Percentiles rank a stretch among this genome's conserved stretches.
Conservation (phyloP, 2,888 invertebrate genomes). For the Aspidapion aeneum region DNA sequence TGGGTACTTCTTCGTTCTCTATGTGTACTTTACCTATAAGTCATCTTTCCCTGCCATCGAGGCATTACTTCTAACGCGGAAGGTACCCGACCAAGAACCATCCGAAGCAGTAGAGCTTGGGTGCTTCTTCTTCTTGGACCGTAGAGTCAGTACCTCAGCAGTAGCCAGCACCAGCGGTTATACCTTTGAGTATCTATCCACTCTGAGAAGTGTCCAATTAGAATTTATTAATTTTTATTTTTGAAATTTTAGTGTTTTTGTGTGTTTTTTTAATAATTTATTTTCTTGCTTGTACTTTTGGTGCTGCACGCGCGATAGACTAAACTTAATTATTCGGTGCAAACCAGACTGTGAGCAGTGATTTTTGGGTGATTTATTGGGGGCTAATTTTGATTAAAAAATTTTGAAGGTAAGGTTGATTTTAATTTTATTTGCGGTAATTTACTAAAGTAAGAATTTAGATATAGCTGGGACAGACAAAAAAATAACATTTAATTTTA, state of each 20-base stretch:
- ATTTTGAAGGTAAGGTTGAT: too few relatives aligned
- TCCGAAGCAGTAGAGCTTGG: too few relatives aligned
- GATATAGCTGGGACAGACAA: too few relatives aligned
- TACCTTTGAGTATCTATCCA: background rate
- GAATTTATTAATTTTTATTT: too few relatives aligned
- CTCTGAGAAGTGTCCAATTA: too few relatives aligned
- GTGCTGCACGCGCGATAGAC: background rate
- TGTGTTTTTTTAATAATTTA: background rate
- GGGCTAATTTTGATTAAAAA: too few relatives aligned
- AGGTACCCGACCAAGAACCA: slow-evolving; percentile 2
- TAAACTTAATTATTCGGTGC: background rate
- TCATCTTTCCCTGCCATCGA: background rate
- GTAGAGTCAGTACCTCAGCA: background rate
- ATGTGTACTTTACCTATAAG: background rate
- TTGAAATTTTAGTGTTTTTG: too few relatives aligned
- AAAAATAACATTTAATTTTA: too few relatives aligned
- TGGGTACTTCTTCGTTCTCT: background rate
- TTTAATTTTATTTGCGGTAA: too few relatives aligned
- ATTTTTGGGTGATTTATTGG: background rate
- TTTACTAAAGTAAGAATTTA: too few relatives aligned
- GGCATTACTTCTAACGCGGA: slow-evolving; percentile 4
- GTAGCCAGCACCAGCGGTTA: background rate
- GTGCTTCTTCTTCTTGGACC: background rate
- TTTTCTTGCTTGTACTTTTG: too few relatives aligned
- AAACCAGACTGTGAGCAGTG: background rate